Base-by-base conservation (phyloP, 1,140 invertebrate species). In the Pseudomyrmex flavicornis region DNA sequence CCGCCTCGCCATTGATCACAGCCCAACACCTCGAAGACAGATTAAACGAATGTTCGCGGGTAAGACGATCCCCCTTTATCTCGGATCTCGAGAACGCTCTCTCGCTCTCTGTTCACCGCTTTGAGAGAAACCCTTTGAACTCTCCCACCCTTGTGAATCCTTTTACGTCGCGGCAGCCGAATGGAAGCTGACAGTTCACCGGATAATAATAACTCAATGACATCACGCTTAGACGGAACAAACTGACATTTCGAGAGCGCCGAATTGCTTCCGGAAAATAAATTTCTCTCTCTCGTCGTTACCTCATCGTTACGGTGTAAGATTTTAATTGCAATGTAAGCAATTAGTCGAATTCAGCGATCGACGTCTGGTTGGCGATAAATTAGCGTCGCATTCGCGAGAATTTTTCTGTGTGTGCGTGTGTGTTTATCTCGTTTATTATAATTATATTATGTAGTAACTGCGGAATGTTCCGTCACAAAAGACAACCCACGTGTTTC, bases 21-120 rank as follows among this genome's bases (percentile, higher is more conserved):
- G 62, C 59, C 87, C 85, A 87, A 90, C 90, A 85, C 89, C 89
- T 88, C 87, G 83, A 86, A 84, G 90, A 90, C 89, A 90, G 88
- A 90, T 90, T 86, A 91, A 91, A 91, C 88, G 88, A 90, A 90
- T 85, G 88, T 87, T 79, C 84, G 83, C 76, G 65, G 68, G 90
- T 91, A 91, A 91, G 83, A 90, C 90, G 90, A 91, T 90, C 88
- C 88, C 59, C 65, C 73, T 90, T 90, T 90, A 90, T 90, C 90
- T 90, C 69, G 73, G 73, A 90, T 90, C 90, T 90, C 83, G 61
- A 85, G 80, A 82, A 85, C 73, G 80, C 80, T 70, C 73, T 87
- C 74, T 88, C 35, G 35, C 35, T 35, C 62, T 73, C 83, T 75
- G 52, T 83, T 35, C 46, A 10, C 66, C 44, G 54, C 63, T 62